Percentiles rank a stretch among this genome's conserved stretches.
These are phyloP conservation scores for Spea bombifrons DNA, from an alignment of 2,113 vertebrate genomes.

Conservation along the genomic window DNA sequence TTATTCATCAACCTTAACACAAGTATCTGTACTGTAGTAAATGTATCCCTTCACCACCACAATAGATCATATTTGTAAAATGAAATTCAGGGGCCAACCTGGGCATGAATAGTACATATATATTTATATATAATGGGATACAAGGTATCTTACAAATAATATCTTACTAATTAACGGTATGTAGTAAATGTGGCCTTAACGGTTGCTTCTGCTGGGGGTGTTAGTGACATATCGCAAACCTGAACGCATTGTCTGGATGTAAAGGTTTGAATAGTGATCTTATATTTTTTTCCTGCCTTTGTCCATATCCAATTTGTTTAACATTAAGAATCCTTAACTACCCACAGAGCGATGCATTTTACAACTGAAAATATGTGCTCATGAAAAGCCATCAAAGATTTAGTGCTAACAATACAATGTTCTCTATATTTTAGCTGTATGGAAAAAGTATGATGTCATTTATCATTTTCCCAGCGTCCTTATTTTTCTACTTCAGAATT, in stretches of 20 bases:
- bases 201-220: not conserved
- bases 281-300: constrained; percentile 29
- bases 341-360: constrained; percentile 39
- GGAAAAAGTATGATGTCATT: constrained; percentile 34
- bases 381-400: constrained; percentile 45
- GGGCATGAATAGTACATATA: too few relatives aligned
- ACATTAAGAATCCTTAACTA: constrained; percentile 38
- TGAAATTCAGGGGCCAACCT: too few relatives aligned
- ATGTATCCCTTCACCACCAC: too few relatives aligned
- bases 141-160: too few relatives aligned
- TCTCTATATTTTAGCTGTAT: constrained; percentile 36
- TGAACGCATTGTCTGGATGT: constrained; percentile 1
- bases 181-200: not conserved
- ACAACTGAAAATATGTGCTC: constrained; percentile 40
- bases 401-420: constrained; percentile 33
- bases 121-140: too few relatives aligned
- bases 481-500: constrained; percentile 30
- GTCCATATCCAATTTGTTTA: constrained; percentile 41
- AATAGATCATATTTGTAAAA: too few relatives aligned
- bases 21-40: too few relatives aligned
- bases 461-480: constrained; percentile 23
- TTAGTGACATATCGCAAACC: constrained; percentile 1
- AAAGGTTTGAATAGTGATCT: constrained; percentile 22
- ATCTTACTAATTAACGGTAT: not conserved
- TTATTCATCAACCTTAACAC: too few relatives aligned